Base-by-base conservation (phyloP, 92 coral and sea anemone genomes). In the Diadumene lineata region DNA sequence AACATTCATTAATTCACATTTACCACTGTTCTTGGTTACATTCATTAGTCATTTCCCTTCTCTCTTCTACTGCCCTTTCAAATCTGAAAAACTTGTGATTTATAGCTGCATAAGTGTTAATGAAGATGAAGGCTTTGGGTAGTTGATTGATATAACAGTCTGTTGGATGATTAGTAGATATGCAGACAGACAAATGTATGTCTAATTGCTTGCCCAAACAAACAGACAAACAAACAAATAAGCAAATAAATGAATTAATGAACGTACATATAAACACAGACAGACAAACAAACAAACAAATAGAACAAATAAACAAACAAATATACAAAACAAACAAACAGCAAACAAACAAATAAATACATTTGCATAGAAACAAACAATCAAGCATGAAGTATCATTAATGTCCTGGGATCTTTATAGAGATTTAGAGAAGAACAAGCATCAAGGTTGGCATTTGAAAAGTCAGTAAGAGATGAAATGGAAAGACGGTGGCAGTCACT, bases 401-500 rank as follows among this genome's bases (percentile, higher is more conserved):
- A n/a, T n/a, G n/a, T n/a, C n/a, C n/a, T n/a, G n/a, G n/a, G n/a
- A n/a, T 38, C 48, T 38, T 9, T 67, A 26, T 70, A 94, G 98
- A 88, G 84, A 70, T 79, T 88, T 23, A 84, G 94, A 43, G 98
- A 94, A 60, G 98, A 94, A 56, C 98, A 94, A 74, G 84, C 92
- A 18, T 60, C 98, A 1, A 84, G 98, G 62, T 67, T 92, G 23
- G 74, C 81, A 31, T 92, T 89, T 86, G 98, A 94, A 80, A 92
- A 83, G 60, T 74, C 98, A 48, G 69, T 88, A 31, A 84, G 98
- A 28, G 89, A 92, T 31, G 98, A 94, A 57, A 89, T 94, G 86
- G 97, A 92, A 34, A 80, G 84, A 77, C 82, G 97, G 8, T 92
- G 93, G 92, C 94, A 88, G 63, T 90, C 98, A 60, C 80, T 94